phyloP scores from a whole-genome alignment of 2,797 vertebrate species.

The Leuciscus waleckii region DNA sequence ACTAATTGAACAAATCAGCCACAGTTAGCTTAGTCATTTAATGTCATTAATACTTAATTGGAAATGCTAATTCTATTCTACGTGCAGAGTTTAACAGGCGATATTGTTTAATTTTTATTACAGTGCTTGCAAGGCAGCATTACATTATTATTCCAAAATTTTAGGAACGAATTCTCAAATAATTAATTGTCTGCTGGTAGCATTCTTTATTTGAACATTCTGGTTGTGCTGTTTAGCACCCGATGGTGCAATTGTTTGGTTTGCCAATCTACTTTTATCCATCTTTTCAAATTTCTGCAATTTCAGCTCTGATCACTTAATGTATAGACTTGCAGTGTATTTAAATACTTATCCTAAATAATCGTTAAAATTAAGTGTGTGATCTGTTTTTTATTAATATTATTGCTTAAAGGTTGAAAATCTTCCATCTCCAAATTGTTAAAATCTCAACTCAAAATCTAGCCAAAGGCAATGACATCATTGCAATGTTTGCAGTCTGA shows the following conservation, averaged over 20 bases:
- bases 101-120: neutral
- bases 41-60: constrained; percentile 45
- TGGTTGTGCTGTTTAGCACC: neutral
- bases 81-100: neutral
- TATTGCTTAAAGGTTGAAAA: neutral
- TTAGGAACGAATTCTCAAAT: neutral
- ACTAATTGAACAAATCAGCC: constrained; percentile 37
- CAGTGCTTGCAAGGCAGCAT: neutral
- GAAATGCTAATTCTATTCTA: constrained; percentile 21
- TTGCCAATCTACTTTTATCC: neutral
- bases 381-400: neutral
- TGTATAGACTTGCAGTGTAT: neutral
- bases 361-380: neutral
- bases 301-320: neutral
- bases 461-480: neutral
- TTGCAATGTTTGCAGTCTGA: too few species aligned
- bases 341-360: neutral
- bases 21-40: constrained; percentile 10
- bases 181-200: neutral
- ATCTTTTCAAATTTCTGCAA: neutral
- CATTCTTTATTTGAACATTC: neutral
- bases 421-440: neutral
- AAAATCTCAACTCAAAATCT: neutral
- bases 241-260: neutral
- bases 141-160: neutral